Evolutionary conservation across 2,888 invertebrate genomes (phyloP).

Genomic region (Thysanoteuthis rhombus): DNA sequence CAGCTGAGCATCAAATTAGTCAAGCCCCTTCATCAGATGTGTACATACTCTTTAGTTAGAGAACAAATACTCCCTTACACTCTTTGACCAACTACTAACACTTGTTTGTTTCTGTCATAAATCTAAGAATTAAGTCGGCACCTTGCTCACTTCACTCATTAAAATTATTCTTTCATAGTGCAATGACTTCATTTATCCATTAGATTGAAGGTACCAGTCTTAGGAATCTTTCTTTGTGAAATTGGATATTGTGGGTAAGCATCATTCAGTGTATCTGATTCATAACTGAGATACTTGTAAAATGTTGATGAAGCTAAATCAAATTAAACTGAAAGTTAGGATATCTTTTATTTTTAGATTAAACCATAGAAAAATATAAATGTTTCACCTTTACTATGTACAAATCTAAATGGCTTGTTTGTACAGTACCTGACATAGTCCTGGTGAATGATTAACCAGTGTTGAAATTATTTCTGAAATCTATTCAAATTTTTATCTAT

Average conservation of each 20-base stretch:
- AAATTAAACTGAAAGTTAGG: not conserved
- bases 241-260: not conserved
- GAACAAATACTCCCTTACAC: not conserved
- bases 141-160: not conserved
- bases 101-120: not conserved
- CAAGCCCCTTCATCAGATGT: not conserved
- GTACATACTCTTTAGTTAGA: not conserved
- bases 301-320: not conserved
- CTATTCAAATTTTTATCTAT: too few species aligned
- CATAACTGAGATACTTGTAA: not conserved
- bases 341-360: too few species aligned
- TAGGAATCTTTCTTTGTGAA: not conserved
- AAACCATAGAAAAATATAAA: too few species aligned
- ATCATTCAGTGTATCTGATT: not conserved
- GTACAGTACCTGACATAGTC: too few species aligned
- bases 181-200: not conserved
- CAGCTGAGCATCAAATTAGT: not conserved
- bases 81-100: not conserved
- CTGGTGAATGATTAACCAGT: too few species aligned
- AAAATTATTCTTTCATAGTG: too few species aligned
- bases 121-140: not conserved
- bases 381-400: too few species aligned
- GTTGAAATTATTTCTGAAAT: too few species aligned
- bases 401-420: too few species aligned
- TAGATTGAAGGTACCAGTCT: not conserved